Base-by-base conservation (phyloP, 2,888 invertebrate species). In the Laothoe populi region DNA sequence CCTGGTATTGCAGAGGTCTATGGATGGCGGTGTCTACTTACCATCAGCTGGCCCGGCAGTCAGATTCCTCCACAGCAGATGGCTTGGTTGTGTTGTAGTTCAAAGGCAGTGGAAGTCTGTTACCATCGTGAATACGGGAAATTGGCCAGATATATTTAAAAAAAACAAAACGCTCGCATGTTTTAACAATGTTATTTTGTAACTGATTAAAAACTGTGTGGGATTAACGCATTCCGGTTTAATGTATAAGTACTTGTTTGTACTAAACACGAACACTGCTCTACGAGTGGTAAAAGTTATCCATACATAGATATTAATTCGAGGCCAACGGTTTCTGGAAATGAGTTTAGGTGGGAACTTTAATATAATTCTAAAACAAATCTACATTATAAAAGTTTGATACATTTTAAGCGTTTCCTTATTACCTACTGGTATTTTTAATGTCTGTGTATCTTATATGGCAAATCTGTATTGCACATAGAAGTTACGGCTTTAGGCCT, bases 261-360 rank as follows among this genome's bases (percentile, higher is more conserved):
- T n/a, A 1, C 45, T 11, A 53, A 53, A 31, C 16, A 31, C 49
- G 49, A 31, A 53, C 16, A 53, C 16, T 11, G 3, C 10, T 53
- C 16, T 16, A 24, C 19, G 16, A 16, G 49, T 31, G 31, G 49
- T 10, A 53, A 53, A 19, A 31, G 31, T 16, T 31, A 16, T 26
- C 49, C 48, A 48, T 26, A 24, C n/a, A 48, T 48, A 24, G 38
- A 31, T 10, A 16, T 53, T 31, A 31, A 53, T 31, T 31, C 31
- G 49, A 53, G 49, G 49, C 49, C 31, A 53, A 53, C 16, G 10
- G 49, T 31, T 16, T 53, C 0, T 53, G 49, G 49, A 53, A 53
- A 19, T 53, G 26, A 10, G 19, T 31, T 53, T 53, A 4, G 19
- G 16, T 11, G 26, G 10, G 16, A 53, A 31, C 1, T 1, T 31